These are phyloP conservation scores for Dipodomys stephensi DNA, from an alignment of 2,113 vertebrate genomes.

Conservation along the genomic window DNA sequence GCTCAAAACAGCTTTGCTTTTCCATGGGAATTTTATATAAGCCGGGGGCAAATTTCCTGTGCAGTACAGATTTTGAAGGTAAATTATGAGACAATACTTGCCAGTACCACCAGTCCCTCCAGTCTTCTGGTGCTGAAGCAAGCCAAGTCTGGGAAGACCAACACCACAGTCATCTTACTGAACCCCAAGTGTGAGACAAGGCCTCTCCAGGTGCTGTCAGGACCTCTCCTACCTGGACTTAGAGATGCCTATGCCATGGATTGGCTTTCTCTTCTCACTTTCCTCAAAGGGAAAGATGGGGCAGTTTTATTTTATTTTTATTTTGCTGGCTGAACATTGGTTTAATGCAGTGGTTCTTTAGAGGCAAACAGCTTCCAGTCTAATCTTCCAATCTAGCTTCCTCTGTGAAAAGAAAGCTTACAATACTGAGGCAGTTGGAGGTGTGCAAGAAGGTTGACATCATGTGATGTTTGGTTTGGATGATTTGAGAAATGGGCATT, in stretches of 20 bases:
- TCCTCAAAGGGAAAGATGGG: conserved; percentile 51
- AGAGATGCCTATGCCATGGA: neutral
- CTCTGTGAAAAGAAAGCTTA: neutral
- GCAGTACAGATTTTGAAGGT: neutral
- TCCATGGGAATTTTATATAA: neutral
- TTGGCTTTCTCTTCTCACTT: conserved; percentile 60
- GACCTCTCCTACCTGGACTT: neutral
- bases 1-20: conserved; percentile 50
- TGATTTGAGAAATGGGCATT: conserved; percentile 32
- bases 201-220: neutral
- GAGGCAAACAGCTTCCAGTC: conserved; percentile 67
- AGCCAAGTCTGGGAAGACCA: neutral
- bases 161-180: neutral
- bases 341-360: conserved; percentile 42
- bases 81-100: neutral
- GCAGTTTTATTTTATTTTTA: conserved; percentile 52
- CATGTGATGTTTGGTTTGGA: neutral
- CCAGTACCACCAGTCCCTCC: too few species aligned
- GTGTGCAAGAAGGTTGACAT: neutral
- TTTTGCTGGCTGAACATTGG: conserved; percentile 40
- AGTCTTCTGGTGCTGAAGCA: neutral
- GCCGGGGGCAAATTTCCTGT: neutral
- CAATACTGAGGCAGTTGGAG: neutral
- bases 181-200: neutral
- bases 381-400: conserved; percentile 46